phyloP scores from a whole-genome alignment of 2,113 vertebrate species.

The Crotophaga sulcirostris region DNA sequence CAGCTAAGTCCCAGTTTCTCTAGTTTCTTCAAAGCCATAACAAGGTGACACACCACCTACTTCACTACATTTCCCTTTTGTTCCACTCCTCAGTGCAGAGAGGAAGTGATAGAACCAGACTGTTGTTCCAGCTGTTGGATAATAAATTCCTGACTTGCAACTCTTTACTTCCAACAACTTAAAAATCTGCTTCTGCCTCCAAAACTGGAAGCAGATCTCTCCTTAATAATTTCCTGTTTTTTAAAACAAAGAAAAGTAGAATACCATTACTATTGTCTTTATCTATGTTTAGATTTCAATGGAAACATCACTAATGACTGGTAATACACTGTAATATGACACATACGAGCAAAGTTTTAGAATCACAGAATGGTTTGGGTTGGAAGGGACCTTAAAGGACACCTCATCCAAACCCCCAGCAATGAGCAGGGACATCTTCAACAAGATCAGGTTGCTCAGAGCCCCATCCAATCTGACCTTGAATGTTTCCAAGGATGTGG shows the following conservation, averaged over 20 bases:
- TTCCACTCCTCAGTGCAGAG: background rate
- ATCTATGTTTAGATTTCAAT: background rate
- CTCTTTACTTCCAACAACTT: background rate
- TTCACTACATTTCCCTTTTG: background rate
- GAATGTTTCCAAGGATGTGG: too few relatives aligned
- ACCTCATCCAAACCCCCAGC: too few relatives aligned
- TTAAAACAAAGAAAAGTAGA: background rate
- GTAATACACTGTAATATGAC: background rate
- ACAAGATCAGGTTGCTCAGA: too few relatives aligned
- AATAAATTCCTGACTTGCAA: background rate
- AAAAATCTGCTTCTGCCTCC: background rate
- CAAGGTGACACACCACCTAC: background rate
- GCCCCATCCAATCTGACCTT: too few relatives aligned
- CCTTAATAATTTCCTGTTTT: background rate
- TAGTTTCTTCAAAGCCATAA: background rate
- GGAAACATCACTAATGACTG: background rate
- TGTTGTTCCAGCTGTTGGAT: background rate
- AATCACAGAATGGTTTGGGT: too few relatives aligned
- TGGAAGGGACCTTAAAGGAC: too few relatives aligned
- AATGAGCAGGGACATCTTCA: too few relatives aligned
- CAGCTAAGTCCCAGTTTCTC: background rate
- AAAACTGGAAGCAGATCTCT: background rate
- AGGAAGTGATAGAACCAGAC: background rate
- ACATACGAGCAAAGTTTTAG: background rate
- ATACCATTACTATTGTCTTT: background rate